A percentile compares a stretch with the other conserved stretches of the same genome.
Conservation (phyloP, 2,888 invertebrate genomes). For the Coenonympha arcania region DNA sequence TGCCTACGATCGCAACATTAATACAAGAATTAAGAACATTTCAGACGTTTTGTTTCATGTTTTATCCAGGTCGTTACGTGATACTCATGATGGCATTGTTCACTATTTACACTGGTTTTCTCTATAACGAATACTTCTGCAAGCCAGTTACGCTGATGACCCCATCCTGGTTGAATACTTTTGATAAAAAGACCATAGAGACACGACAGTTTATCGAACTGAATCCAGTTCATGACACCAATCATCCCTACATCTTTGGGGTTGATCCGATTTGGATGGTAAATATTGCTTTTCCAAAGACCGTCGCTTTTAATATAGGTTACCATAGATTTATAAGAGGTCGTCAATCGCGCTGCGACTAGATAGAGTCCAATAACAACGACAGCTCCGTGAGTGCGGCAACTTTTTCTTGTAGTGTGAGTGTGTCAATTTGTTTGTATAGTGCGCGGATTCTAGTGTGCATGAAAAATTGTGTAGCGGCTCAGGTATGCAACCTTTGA, state of each 20-base stretch:
- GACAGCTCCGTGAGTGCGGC: too few species aligned
- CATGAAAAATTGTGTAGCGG: too few species aligned
- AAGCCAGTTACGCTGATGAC: constrained; percentile 85
- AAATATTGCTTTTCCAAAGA: constrained; percentile 23
- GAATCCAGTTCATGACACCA: constrained; percentile 74
- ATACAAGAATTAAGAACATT: too few species aligned
- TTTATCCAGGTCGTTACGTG: constrained; percentile 87
- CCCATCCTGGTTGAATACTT: constrained; percentile 81
- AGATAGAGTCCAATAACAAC: too few species aligned
- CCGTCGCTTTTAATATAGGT: too few species aligned
- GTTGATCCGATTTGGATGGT: constrained; percentile 82
- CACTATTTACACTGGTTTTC: constrained; percentile 95
- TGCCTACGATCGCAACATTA: too few species aligned
- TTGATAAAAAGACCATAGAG: constrained; percentile 23
- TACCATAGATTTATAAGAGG: too few species aligned
- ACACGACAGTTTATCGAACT: constrained; percentile 55
- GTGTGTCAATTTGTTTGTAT: too few species aligned
- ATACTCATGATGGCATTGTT: constrained; percentile 95
- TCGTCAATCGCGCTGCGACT: too few species aligned
- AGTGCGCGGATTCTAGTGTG: too few species aligned
- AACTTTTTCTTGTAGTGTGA: too few species aligned
- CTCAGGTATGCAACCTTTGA: too few species aligned
- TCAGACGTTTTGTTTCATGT: not conserved
- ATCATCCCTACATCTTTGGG: constrained; percentile 85
- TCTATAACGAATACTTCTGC: constrained; percentile 97